phyloP scores from a whole-genome alignment of 1,140 invertebrate species.

The Drosophila subpulchrella region DNA sequence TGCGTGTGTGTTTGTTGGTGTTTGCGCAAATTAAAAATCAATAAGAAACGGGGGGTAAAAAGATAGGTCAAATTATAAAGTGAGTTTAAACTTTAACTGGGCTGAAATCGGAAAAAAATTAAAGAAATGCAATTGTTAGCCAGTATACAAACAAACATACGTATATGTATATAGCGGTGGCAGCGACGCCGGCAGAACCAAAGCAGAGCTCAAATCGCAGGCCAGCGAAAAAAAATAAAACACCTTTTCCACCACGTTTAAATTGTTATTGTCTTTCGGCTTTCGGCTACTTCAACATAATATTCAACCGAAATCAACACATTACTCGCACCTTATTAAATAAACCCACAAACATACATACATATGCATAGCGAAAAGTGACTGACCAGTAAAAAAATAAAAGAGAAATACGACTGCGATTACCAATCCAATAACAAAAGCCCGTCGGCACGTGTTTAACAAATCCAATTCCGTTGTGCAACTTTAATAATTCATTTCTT shows the following conservation, averaged over 20 bases:
- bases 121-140: conserved; percentile 41
- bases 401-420: conserved; percentile 22
- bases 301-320: conserved; percentile 34
- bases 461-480: conserved; percentile 15
- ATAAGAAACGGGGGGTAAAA: conserved; percentile 9
- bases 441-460: conserved; percentile 30
- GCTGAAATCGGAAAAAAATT: conserved; percentile 24
- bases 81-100: conserved; percentile 23
- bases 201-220: conserved; percentile 35
- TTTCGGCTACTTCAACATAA: conserved; percentile 41
- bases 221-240: conserved; percentile 13
- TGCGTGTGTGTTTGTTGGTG: conserved; percentile 1
- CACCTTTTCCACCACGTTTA: conserved; percentile 40
- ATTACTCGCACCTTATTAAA: conserved; percentile 29
- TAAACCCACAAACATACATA: conserved; percentile 21
- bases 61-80: conserved; percentile 12
- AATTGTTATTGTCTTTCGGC: conserved; percentile 53
- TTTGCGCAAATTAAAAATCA: conserved; percentile 37
- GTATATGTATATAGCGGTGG: conserved; percentile 11
- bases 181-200: conserved; percentile 24
- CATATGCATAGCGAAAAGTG: conserved; percentile 24
- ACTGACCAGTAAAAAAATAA: conserved; percentile 17
- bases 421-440: conserved; percentile 18
- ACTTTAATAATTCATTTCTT: conserved; percentile 19
- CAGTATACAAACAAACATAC: conserved; percentile 15